Evolutionary conservation across 2,113 vertebrate genomes (phyloP), one percentile per base, ranked within the genome.

Genomic region (Laterallus jamaicensis): DNA sequence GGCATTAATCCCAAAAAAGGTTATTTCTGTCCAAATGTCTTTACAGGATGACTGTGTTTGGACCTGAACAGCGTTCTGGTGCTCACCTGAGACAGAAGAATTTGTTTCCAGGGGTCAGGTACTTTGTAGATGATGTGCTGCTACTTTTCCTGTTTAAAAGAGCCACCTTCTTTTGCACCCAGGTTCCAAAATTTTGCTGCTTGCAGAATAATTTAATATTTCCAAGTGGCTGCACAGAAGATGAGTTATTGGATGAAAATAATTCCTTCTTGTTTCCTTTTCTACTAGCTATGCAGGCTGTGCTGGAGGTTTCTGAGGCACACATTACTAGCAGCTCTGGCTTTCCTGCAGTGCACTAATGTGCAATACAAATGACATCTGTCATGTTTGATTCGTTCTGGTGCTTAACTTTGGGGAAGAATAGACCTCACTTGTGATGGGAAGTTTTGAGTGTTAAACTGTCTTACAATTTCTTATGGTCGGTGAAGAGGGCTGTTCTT

Each of bases 371-470:
- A 94, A 90, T 88, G 69, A 88, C 69, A 84, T 88, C 80, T 96
- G 66, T 93, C 83, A 62, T 42, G 66, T 90, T 92, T 76, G 74
- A 92, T 88, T 95, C 88, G 77, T 93, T 93, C 86, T 94, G 90
- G 86, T 84, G 44, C 77, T 91, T 82, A 88, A 81, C 29, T 44
- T 32, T 2, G 4, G 39, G 64, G 52, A 88, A 88, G 82, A 96
- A 68, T n/a, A 71, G 42, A 35, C 89, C 49, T 89, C 88, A 55
- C 56, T 81, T 76, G 39, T 37, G 32, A 75, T 5, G 28, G 69
- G 62, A 82, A 73, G 21, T 71, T 75, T 87, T 0, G 6, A 69
- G 12, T 26, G 55, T 49, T 88, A 37, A 91, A 44, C 25, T 63
- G 68, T 82, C 40, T 80, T 71, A 22, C 44, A 79, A 64, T 95